A percentile compares a stretch with the other conserved stretches of the same genome.
Conservation (phyloP, 1,140 invertebrate species). For the Oryctes rhinoceros region DNA sequence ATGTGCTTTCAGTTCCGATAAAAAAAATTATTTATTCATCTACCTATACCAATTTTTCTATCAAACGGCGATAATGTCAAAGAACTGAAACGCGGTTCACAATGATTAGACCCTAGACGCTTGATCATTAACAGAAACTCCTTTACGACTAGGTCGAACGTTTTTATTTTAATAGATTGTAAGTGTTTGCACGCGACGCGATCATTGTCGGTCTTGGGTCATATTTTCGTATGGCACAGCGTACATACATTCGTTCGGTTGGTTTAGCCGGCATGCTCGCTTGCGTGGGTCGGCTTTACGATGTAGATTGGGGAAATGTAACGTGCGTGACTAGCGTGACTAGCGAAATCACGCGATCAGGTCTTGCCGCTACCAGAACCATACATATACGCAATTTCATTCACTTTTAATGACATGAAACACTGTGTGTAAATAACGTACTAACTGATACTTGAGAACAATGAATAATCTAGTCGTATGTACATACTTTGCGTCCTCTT, state of each 20-base stretch:
- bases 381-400: neutral
- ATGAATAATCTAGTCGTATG: neutral
- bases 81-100: too few species aligned
- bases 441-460: neutral
- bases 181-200: constrained; percentile 7
- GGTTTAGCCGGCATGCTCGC: neutral
- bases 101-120: too few species aligned
- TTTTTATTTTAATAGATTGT: neutral
- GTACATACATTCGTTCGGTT: neutral
- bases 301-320: constrained; percentile 1
- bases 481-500: too few species aligned
- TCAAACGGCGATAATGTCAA: too few species aligned
- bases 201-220: neutral
- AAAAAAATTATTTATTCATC: too few species aligned
- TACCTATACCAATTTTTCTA: too few species aligned
- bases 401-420: neutral
- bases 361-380: neutral
- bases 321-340: constrained; percentile 11
- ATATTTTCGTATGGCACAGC: neutral
- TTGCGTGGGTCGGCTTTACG: neutral
- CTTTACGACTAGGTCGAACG: too few species aligned
- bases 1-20: too few species aligned
- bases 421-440: neutral
- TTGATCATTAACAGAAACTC: too few species aligned
- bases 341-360: neutral